Base-by-base conservation (phyloP, 2,113 vertebrate genomes). In the Hyperoodon ampullatus region DNA sequence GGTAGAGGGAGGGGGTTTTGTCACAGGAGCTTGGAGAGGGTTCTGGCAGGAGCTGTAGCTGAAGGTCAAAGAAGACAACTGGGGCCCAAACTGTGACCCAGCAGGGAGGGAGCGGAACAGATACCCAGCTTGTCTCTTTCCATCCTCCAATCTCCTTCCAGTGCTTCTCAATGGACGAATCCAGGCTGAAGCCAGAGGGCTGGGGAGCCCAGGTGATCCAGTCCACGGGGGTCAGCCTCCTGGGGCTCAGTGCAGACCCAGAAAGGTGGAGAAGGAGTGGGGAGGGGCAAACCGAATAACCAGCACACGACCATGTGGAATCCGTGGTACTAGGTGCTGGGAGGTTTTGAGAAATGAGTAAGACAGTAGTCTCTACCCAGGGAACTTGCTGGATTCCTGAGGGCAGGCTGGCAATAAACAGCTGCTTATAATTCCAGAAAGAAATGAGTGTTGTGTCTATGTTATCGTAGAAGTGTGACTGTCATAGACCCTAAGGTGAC, bases 221-320 rank as follows among this genome's bases (percentile, higher is more conserved):
- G 63, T 9, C 39, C 8, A 7, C 5, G 24, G 26, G 21, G 8
- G 16, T 55, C 55, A 35, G 60, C 33, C 23, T 66, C 7, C 39
- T 3, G 78, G 50, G n/a, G 23, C 71, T 72, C 66, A 24, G 42
- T 16, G 39, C 55, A 35, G 44, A 50, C 39, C 19, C 42, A 68
- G 6, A 18, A 28, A 55, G 7, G 39, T n/a, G 39, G 33, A 19
- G 39, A 61, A 35, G 1, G 77, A 21, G 9, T 33, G 12, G 89
- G 75, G 3, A 2, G 8, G 24, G 35, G 63, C 30, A 53, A 18
- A 39, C 30, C 12, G 72, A 61, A 44, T 3, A 35, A 18, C 16
- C 33, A 60, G 55, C 47, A 2, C 26, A 12, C 0, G 6, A 9
- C 5, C 3, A 1, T 1, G 42, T 21, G 42, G 16, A 18, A 39